A percentile compares a stretch with the other conserved stretches of the same genome.
Evolutionary conservation across 1,140 invertebrate genomes (phyloP).

Genomic region (Drosophila baimaii): DNA sequence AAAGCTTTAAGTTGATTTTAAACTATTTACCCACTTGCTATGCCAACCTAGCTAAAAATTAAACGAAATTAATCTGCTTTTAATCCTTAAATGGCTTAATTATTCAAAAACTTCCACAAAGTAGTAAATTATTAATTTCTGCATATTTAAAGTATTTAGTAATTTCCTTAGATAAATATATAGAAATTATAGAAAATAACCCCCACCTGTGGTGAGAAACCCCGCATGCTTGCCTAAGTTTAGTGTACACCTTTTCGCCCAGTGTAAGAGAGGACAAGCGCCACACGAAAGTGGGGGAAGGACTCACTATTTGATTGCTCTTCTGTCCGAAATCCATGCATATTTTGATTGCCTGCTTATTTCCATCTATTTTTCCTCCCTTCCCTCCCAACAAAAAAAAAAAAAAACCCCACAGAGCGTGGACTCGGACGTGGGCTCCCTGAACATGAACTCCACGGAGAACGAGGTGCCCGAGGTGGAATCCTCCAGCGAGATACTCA

Average conservation of each 20-base stretch:
- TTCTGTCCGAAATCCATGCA: constrained; percentile 42
- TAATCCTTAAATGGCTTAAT: no score
- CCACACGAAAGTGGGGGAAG: constrained; percentile 20
- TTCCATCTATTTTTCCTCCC: constrained; percentile 16
- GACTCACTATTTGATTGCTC: constrained; percentile 41
- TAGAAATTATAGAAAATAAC: no score
- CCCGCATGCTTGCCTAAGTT: not conserved
- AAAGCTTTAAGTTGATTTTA: no score
- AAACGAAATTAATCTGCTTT: no score
- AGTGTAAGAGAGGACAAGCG: constrained; percentile 19
- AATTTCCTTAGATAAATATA: no score
- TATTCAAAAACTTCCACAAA: not conserved
- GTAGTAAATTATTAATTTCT: not conserved
- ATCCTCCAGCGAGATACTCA: constrained; percentile 87
- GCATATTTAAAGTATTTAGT: not conserved
- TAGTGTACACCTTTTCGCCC: constrained; percentile 1
- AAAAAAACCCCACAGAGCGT: constrained; percentile 86
- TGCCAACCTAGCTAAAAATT: no score
- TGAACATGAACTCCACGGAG: constrained; percentile 88
- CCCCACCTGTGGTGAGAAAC: not conserved
- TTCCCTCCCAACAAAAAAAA: not conserved
- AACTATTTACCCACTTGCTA: no score
- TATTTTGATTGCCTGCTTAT: constrained; percentile 51
- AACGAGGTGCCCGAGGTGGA: constrained; percentile 88
- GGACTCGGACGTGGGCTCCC: constrained; percentile 90